phyloP scores from a whole-genome alignment of 1,140 invertebrate species.

The Colletes gigas region DNA sequence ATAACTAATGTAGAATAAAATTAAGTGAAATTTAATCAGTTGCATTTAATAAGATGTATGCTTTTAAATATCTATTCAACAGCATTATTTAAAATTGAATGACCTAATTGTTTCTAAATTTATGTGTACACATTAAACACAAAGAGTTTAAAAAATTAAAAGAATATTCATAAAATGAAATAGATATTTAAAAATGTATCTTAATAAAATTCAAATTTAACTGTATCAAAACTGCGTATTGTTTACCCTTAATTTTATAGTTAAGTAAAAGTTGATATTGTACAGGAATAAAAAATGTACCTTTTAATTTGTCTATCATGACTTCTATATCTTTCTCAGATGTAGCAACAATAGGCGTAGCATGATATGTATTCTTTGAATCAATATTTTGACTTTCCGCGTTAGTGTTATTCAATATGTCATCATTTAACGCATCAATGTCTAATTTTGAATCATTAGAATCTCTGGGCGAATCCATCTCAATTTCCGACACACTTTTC shows the following conservation, averaged over 20 bases:
- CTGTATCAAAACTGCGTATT: constrained; percentile 4
- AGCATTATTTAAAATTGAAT: constrained; percentile 12
- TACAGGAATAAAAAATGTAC: constrained; percentile 60
- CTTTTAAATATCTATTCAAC: constrained; percentile 33
- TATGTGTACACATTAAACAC: constrained; percentile 29
- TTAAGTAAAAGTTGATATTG: constrained; percentile 5
- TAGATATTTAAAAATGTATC: constrained; percentile 18
- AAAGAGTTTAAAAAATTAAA: constrained; percentile 22
- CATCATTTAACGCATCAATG: constrained; percentile 68
- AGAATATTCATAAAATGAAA: constrained; percentile 34
- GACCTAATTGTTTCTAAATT: constrained; percentile 30
- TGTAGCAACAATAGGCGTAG: constrained; percentile 62
- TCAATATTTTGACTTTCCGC: constrained; percentile 50
- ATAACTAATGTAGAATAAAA: constrained; percentile 37
- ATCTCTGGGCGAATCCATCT: constrained; percentile 75
- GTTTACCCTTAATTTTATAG: constrained; percentile 35
- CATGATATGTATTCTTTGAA: constrained; percentile 67
- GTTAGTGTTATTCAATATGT: constrained; percentile 60
- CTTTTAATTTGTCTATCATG: constrained; percentile 79
- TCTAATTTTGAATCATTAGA: constrained; percentile 71
- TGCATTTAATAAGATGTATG: background rate
- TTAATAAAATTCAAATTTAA: constrained; percentile 14
- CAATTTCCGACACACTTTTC: constrained; percentile 73
- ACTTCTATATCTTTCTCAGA: constrained; percentile 77
- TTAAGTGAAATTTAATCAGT: constrained; percentile 19